A percentile compares a stretch with the other conserved stretches of the same genome.
These are phyloP conservation scores for Eristalis intricaria DNA, from an alignment of 2,888 invertebrate species.

Conservation along the genomic window DNA sequence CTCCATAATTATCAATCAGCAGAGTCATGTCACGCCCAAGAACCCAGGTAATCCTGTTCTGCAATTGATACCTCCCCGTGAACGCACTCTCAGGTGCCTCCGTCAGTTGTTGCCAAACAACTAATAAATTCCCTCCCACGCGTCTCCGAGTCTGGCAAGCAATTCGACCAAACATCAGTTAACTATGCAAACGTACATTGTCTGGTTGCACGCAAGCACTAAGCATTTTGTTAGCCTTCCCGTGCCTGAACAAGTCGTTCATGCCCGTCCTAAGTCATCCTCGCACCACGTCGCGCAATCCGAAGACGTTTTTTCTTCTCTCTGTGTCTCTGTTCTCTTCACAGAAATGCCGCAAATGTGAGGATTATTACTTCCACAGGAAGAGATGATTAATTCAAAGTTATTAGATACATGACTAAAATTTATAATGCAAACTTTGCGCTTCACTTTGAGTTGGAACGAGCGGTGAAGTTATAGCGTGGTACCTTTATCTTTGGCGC, in stretches of 20 bases:
- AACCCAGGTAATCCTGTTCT: no score
- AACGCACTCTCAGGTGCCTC: no score
- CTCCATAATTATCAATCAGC: no score
- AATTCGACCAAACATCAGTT: neutral
- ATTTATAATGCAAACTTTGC: conserved; percentile 78
- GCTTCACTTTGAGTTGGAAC: conserved; percentile 23
- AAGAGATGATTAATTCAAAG: conserved; percentile 82
- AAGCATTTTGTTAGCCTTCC: neutral
- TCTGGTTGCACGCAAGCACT: neutral
- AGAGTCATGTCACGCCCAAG: no score
- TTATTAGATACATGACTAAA: conserved; percentile 82
- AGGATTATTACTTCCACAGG: conserved; percentile 76
- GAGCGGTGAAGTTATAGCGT: conserved; percentile 27
- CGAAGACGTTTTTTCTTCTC: conserved; percentile 18
- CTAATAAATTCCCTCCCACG: neutral
- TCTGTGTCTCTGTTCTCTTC: neutral
- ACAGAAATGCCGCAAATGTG: conserved; percentile 70
- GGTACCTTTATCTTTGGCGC: conserved; percentile 38
- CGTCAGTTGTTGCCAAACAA: neutral
- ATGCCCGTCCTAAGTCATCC: neutral
- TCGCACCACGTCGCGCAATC: neutral
- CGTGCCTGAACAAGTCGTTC: neutral
- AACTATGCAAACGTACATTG: neutral
- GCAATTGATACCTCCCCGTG: no score
- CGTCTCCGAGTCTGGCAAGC: neutral